Evolutionary conservation across 2,113 vertebrate species (phyloP), one percentile per base, ranked within the genome.

Genomic region (Aphyosemion australe): DNA sequence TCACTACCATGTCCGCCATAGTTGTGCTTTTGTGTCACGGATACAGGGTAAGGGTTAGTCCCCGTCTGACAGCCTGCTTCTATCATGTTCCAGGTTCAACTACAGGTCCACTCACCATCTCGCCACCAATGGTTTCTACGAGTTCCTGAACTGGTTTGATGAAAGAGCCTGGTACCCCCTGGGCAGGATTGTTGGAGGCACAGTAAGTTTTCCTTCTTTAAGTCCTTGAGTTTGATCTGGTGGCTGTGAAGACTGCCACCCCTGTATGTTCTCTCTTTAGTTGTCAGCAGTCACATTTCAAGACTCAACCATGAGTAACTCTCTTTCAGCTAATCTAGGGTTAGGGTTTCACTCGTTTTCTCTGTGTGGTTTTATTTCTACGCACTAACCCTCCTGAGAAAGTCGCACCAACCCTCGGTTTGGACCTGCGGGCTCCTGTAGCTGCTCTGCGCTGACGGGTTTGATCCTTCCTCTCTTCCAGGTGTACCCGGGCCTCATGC

Each of bases 111-210:
- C 97, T 51, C 96, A 99, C 90, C 96, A 99, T 91, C 97, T 99
- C 91, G 94, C 96, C 76, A 95, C 95, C 76, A 97, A 99, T 82
- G 97, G 97, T 74, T 99, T 99, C 94, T 99, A 98, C 74, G 97
- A 99, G 91, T 99, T 99, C 93, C 95, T 99, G 87, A 99, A 99
- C 92, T 99, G 97, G 97, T 99, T 99, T 86, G 97, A 99, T 69
- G 97, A 99, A 90, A 94, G 97, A 90, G 97, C 97, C 64, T 99
- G 97, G 97, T 99, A 99, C 89, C 97, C 97, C 51, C 85, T 99
- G 84, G 97, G 97, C 90, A 95, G 97, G 92, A 99, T 99, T 80
- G 97, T 99, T 52, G 97, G 97, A 71, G 97, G 97, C 85, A 99
- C 97, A 74, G 97, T 99, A 93, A 95, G 97, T 94, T 15, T 74